Conservation (phyloP, 2,797 vertebrate genomes). For the Paratrypauchen microcephalus region DNA sequence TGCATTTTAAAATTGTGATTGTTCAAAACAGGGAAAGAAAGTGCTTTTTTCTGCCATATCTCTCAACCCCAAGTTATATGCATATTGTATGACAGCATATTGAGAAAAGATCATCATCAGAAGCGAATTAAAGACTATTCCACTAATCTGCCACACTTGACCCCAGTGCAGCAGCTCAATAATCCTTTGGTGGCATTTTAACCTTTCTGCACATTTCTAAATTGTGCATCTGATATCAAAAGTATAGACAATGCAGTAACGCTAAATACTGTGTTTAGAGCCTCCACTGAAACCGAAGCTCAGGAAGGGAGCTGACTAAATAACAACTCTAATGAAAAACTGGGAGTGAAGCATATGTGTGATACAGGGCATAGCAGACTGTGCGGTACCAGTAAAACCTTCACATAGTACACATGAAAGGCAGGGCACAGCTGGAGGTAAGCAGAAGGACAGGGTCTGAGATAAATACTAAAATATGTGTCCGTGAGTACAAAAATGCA, state of each 20-base stretch:
- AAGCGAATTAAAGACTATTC: conserved; percentile 70
- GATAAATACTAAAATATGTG: conserved; percentile 8
- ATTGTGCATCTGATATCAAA: neutral
- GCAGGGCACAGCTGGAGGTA: conserved; percentile 42
- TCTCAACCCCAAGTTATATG: neutral
- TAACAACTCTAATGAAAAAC: conserved; percentile 52
- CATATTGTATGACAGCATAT: neutral
- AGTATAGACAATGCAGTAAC: conserved; percentile 34
- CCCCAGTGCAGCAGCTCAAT: conserved; percentile 64
- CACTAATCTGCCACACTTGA: conserved; percentile 65
- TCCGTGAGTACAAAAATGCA: neutral
- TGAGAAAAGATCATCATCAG: conserved; percentile 58
- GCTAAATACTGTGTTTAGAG: conserved; percentile 47
- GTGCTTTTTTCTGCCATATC: neutral
- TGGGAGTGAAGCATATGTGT: conserved; percentile 35
- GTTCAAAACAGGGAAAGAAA: neutral
- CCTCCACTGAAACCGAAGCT: conserved; percentile 23
- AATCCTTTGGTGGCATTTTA: conserved; percentile 34
- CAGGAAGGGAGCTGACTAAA: conserved; percentile 40
- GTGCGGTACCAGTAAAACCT: conserved; percentile 48
- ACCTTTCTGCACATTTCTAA: neutral
- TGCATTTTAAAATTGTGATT: neutral
- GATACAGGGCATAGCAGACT: conserved; percentile 37
- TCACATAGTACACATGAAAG: conserved; percentile 51
- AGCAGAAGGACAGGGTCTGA: conserved; percentile 17